A percentile compares a stretch with the other conserved stretches of the same genome.
Conservation (phyloP, 2,888 invertebrate species). For the Glyphotaelius pellucidus region DNA sequence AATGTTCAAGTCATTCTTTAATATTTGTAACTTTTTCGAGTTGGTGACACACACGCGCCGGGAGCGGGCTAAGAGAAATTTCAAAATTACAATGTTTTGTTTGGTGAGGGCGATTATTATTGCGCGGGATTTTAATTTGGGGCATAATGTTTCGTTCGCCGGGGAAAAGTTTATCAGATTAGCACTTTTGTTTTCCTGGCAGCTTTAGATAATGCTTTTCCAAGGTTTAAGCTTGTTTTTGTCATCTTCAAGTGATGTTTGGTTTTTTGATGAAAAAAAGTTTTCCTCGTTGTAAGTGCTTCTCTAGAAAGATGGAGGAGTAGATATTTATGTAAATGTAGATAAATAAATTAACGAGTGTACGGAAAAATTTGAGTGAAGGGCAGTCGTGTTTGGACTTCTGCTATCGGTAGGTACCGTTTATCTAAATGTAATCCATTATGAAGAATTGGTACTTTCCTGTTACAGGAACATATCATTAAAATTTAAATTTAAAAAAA, state of each 20-base stretch:
- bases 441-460: too few species aligned
- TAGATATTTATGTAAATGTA: neutral
- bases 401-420: neutral
- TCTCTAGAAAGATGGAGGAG: neutral
- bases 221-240: neutral
- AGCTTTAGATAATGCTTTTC: neutral
- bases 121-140: slow-evolving; percentile 27
- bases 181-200: slow-evolving; percentile 11
- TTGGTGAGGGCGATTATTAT: slow-evolving; percentile 5
- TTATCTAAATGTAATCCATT: too few species aligned
- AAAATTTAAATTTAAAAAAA: too few species aligned
- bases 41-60: slow-evolving; percentile 23
- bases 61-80: neutral
- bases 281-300: neutral
- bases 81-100: slow-evolving; percentile 20
- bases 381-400: neutral
- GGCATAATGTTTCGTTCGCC: slow-evolving; percentile 1
- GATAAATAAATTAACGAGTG: neutral
- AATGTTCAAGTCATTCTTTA: slow-evolving; percentile 63
- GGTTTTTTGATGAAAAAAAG: neutral
- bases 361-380: neutral
- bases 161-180: slow-evolving; percentile 26
- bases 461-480: too few species aligned
- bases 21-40: slow-evolving; percentile 60
- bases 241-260: neutral